Evolutionary conservation across 2,797 vertebrate species (phyloP).

Genomic region (Fistularia tabacaria): DNA sequence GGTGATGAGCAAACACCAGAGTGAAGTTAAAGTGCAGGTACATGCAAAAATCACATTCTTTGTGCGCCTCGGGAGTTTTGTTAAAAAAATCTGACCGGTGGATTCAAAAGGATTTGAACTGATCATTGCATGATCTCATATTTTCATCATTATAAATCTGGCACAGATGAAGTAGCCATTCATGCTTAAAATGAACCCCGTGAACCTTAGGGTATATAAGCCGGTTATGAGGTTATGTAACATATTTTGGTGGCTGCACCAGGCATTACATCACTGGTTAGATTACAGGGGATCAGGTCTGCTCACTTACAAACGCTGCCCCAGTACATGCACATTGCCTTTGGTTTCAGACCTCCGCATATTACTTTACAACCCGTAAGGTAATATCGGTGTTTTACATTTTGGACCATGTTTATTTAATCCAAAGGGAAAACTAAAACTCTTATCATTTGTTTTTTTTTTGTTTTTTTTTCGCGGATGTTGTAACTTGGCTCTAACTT

Average conservation of each 20-base stretch:
- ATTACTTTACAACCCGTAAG: slow-evolving; percentile 13
- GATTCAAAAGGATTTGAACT: background rate
- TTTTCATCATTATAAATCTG: slow-evolving; percentile 26
- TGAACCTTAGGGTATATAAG: slow-evolving; percentile 50
- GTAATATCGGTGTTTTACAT: slow-evolving; percentile 17
- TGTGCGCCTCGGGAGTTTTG: no score
- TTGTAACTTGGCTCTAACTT: no score
- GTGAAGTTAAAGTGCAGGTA: background rate
- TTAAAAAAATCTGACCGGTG: no score
- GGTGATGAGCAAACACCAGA: slow-evolving; percentile 7
- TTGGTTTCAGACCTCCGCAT: slow-evolving; percentile 23
- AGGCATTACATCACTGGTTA: slow-evolving; percentile 63
- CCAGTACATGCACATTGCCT: slow-evolving; percentile 13
- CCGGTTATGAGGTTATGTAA: slow-evolving; percentile 66
- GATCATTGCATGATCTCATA: slow-evolving; percentile 21
- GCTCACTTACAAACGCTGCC: slow-evolving; percentile 40
- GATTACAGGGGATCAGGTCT: slow-evolving; percentile 63
- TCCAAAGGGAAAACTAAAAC: background rate
- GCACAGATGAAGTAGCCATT: slow-evolving; percentile 38
- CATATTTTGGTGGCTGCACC: slow-evolving; percentile 54
- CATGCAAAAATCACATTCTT: background rate
- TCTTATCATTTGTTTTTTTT: no score
- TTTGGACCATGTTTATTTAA: background rate
- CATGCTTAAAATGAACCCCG: slow-evolving; percentile 46
- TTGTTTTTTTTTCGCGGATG: background rate